Evolutionary conservation across 2,113 vertebrate species (phyloP).

Genomic region (Phyllostomus discolor): DNA sequence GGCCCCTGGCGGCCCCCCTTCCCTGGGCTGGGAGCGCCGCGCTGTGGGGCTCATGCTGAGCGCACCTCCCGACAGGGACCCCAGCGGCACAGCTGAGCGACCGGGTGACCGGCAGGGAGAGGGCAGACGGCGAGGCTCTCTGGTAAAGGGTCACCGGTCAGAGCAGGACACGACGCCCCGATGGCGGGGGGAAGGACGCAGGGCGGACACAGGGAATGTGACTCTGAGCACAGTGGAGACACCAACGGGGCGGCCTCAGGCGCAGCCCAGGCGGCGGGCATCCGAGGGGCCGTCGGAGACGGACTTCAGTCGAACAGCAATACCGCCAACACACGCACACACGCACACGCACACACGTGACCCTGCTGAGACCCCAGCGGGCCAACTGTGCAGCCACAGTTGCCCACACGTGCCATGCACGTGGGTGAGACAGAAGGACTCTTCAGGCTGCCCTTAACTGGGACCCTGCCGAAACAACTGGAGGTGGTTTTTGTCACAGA

Average conservation of each 20-base stretch:
- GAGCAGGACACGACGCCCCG: fast-evolving
- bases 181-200: fast-evolving
- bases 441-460: background rate
- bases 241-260: background rate
- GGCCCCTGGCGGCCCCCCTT: background rate
- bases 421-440: fast-evolving
- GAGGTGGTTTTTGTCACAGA: background rate
- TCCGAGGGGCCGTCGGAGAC: fast-evolving
- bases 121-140: fast-evolving
- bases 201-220: fast-evolving
- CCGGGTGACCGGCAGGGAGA: fast-evolving
- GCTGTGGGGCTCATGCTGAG: fast-evolving
- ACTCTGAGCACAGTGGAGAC: background rate
- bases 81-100: fast-evolving
- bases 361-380: background rate
- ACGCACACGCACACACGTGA: background rate
- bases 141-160: background rate
- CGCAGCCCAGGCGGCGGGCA: no score
- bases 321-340: fast-evolving
- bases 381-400: no score
- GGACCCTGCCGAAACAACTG: background rate
- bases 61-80: fast-evolving
- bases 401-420: fast-evolving
- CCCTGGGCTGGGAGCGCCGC: fast-evolving
- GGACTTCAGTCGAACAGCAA: background rate